Evolutionary conservation across 2,113 vertebrate genomes (phyloP).

Genomic region (Phylloscopus trochiloides): DNA sequence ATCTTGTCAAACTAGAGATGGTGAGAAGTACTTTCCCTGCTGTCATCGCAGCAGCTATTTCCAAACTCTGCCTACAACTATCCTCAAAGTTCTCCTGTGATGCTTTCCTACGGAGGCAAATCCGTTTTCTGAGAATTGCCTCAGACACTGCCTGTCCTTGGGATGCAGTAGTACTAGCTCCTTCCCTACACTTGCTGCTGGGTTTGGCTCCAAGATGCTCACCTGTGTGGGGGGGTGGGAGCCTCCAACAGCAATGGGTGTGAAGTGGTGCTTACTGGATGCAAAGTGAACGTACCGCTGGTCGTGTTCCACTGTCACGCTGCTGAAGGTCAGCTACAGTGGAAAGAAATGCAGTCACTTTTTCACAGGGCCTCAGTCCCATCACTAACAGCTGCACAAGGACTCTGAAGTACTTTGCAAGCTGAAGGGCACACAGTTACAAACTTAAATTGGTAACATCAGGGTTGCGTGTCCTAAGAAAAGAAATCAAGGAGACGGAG

Average conservation of each 20-base stretch:
- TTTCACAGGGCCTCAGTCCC: background rate
- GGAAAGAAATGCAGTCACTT: background rate
- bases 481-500: background rate
- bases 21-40: background rate
- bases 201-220: background rate
- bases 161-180: background rate
- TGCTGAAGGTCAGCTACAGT: slow-evolving; percentile 84
- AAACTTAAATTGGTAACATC: background rate
- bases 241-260: slow-evolving; percentile 77
- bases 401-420: background rate
- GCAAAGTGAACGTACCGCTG: slow-evolving; percentile 80
- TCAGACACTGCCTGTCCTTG: background rate
- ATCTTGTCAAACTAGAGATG: background rate
- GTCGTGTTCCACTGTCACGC: slow-evolving; percentile 77
- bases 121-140: background rate
- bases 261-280: slow-evolving; percentile 80
- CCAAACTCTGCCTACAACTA: background rate
- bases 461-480: background rate
- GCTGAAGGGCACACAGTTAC: background rate
- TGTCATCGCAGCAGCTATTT: background rate
- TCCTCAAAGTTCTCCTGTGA: background rate
- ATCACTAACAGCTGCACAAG: background rate
- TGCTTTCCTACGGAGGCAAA: background rate
- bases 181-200: background rate
- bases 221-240: slow-evolving; percentile 85